Evolutionary conservation across 1,140 invertebrate genomes (phyloP).

Genomic region (Drosophila navojoa): DNA sequence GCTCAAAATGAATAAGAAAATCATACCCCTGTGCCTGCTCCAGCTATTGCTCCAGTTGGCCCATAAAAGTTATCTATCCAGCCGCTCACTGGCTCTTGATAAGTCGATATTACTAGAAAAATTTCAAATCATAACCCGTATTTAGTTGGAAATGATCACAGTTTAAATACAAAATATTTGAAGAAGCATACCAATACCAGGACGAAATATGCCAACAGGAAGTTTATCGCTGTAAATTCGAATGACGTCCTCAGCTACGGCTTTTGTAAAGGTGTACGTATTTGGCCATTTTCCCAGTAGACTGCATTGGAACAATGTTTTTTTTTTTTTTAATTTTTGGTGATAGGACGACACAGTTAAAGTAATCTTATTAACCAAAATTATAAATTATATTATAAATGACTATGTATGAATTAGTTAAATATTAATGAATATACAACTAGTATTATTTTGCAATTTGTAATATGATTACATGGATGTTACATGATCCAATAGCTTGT

Average conservation of each 20-base stretch:
- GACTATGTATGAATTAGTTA: no score
- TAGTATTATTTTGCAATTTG: not conserved
- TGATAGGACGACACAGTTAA: no score
- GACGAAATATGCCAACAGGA: constrained; percentile 86
- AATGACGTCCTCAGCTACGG: constrained; percentile 87
- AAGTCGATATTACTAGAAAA: constrained; percentile 86
- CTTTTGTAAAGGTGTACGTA: constrained; percentile 89
- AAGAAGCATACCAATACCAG: constrained; percentile 84
- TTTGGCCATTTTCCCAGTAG: constrained; percentile 87
- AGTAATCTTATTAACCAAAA: no score
- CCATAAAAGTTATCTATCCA: constrained; percentile 97
- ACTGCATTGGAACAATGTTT: constrained; percentile 71
- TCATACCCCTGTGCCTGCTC: constrained; percentile 88
- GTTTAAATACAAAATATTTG: no score
- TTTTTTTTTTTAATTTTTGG: no score
- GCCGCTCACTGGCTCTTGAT: constrained; percentile 88
- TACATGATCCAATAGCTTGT: constrained; percentile 87
- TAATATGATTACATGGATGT: constrained; percentile 86
- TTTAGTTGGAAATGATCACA: no score
- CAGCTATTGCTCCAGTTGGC: constrained; percentile 87
- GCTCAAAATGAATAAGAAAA: not conserved
- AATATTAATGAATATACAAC: no score
- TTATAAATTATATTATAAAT: no score
- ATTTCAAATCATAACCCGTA: not conserved
- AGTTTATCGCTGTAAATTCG: constrained; percentile 85